Conservation (phyloP, 2,797 vertebrate genomes). For the Aplochiton taeniatus region DNA sequence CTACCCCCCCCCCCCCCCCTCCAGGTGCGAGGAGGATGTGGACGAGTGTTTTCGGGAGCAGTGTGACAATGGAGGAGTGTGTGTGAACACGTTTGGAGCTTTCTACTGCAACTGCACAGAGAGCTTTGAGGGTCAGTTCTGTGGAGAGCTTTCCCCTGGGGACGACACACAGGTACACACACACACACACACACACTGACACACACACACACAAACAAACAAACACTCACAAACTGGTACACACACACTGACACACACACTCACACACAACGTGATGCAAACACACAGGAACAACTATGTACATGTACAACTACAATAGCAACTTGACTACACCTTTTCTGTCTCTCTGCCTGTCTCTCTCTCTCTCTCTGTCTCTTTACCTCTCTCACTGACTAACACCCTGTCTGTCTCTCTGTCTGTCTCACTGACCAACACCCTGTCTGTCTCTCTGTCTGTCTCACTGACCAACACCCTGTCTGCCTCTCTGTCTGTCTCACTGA, state of each 20-base stretch:
- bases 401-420: too few species aligned
- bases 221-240: neutral
- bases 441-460: too few species aligned
- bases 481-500: too few species aligned
- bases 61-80: slow-evolving; percentile 84
- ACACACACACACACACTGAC: slow-evolving; percentile 3
- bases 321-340: too few species aligned
- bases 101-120: slow-evolving; percentile 93
- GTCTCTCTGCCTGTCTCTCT: too few species aligned
- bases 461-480: too few species aligned
- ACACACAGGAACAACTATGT: too few species aligned
- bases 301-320: too few species aligned
- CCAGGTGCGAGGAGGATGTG: slow-evolving; percentile 91
- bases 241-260: neutral
- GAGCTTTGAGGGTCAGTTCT: slow-evolving; percentile 86
- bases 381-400: too few species aligned
- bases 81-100: slow-evolving; percentile 88
- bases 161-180: slow-evolving; percentile 65
- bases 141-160: slow-evolving; percentile 75
- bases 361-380: too few species aligned
- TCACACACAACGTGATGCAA: too few species aligned
- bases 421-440: too few species aligned
- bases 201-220: neutral
- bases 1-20: slow-evolving; percentile 15
- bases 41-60: slow-evolving; percentile 86